phyloP scores from a whole-genome alignment of 2,888 invertebrate species.

The Yponomeuta sedellus region DNA sequence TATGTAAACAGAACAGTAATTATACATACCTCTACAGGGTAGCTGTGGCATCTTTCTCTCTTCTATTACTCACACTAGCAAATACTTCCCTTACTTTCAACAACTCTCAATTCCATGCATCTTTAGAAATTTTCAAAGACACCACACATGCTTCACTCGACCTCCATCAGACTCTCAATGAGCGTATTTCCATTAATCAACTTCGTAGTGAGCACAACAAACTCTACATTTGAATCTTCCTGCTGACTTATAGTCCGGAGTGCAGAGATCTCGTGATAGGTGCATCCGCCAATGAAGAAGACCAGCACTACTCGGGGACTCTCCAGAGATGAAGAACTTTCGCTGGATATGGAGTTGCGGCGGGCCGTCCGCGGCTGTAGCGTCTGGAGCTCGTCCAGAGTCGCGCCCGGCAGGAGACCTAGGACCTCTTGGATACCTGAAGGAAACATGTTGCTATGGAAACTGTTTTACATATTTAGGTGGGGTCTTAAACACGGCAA shows the following conservation, averaged over 20 bases:
- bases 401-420: constrained; percentile 87
- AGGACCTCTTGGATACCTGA: constrained; percentile 88
- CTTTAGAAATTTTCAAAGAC: not conserved
- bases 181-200: constrained; percentile 93
- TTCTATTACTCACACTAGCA: too few species aligned
- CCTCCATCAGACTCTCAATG: constrained; percentile 84
- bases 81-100: too few species aligned
- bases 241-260: constrained; percentile 84
- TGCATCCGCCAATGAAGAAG: constrained; percentile 98
- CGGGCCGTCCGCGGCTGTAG: constrained; percentile 75
- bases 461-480: too few species aligned
- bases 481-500: too few species aligned
- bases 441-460: not conserved
- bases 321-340: constrained; percentile 73
- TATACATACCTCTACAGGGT: too few species aligned
- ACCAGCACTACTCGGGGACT: constrained; percentile 87
- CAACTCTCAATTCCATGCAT: not conserved
- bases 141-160: not conserved
- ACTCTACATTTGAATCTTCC: constrained; percentile 90
- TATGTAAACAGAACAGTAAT: too few species aligned
- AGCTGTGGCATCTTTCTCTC: too few species aligned
- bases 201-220: constrained; percentile 93
- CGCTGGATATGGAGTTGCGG: constrained; percentile 76
- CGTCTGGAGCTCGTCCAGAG: constrained; percentile 80
- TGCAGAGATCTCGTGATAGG: constrained; percentile 93